Base-by-base conservation (phyloP, 2,888 invertebrate genomes). In the Volucella inanis region DNA sequence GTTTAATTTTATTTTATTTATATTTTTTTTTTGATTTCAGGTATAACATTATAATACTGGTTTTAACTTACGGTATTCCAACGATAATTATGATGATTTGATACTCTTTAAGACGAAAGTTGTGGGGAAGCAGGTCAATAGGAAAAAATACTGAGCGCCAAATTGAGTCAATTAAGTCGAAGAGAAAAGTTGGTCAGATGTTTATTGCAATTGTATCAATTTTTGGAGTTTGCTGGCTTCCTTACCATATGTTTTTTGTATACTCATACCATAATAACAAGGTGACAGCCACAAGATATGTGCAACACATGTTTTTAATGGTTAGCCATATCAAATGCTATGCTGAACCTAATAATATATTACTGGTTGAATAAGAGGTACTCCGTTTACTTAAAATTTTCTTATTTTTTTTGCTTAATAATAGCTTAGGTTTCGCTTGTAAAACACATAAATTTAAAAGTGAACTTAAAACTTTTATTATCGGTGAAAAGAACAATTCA, bases 311-410 rank as follows among this genome's bases (percentile, higher is more conserved):
- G 87, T 98, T 97, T 97, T 92, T 97, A 97, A 90, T 97, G 96
- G 96, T 93, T 98, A 78, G 98, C 98, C 2, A 98, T 98, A 98
- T 96, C 97, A 11, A 97, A 97, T 90, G 96, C 97, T 0, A 97
- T 97, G 96, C 97, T 97, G 76, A 98, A 98, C 92, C 97, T 97
- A 0, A 94, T 98, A 75, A 97, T 98, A 64, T 98, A 98, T 91
- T 97, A 97, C 90, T 97, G 97, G 96, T 97, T 98, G 97, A 98
- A 97, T 91, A 95, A 96, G 88, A 95, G 96, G 96, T 96, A 31
- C 39, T 49, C 8, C 31, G n/a, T 12, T 11, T 54, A 4, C 3
- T 15, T 8, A 39, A 61, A n/a, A 11, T 8, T 0, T 65, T n/a
- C 15, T 10, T 41, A 39, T 10, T 4, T 31, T 31, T 4, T 10